Evolutionary conservation across 2,113 vertebrate species (phyloP).

Genomic region (Scytalopus superciliaris): DNA sequence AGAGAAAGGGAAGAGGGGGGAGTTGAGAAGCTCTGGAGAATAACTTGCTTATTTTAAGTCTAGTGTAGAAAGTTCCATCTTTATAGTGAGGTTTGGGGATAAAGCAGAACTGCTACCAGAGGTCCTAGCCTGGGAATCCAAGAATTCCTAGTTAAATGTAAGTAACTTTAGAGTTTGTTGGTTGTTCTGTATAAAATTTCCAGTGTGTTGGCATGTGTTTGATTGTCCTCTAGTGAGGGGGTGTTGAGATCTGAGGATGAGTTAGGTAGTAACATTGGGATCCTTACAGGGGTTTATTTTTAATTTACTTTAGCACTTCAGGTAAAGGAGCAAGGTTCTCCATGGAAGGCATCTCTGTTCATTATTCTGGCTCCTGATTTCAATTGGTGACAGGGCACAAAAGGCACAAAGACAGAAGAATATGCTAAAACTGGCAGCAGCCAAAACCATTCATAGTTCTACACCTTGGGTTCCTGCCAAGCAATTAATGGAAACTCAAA

Average conservation of each 20-base stretch:
- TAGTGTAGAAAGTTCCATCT: background rate
- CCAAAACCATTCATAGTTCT: background rate
- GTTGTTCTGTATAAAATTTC: background rate
- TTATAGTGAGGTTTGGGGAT: background rate
- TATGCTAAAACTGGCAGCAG: background rate
- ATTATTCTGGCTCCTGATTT: background rate
- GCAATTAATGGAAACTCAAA: background rate
- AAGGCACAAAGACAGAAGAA: background rate
- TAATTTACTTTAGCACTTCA: background rate
- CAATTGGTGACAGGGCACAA: background rate
- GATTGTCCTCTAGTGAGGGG: background rate
- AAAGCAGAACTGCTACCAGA: background rate
- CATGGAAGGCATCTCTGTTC: background rate
- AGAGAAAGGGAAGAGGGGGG: background rate
- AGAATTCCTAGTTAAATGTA: background rate
- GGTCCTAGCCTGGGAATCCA: background rate
- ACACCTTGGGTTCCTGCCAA: constrained; percentile 9
- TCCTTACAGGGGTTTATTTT: background rate
- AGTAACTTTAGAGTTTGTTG: background rate
- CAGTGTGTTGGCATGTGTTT: background rate
- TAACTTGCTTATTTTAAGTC: background rate
- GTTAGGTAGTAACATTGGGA: background rate
- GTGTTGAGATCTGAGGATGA: background rate
- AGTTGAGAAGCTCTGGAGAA: background rate
- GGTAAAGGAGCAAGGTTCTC: background rate